These are phyloP conservation scores for Agrotis ipsilon DNA, from an alignment of 2,888 invertebrate genomes.

Conservation along the genomic window DNA sequence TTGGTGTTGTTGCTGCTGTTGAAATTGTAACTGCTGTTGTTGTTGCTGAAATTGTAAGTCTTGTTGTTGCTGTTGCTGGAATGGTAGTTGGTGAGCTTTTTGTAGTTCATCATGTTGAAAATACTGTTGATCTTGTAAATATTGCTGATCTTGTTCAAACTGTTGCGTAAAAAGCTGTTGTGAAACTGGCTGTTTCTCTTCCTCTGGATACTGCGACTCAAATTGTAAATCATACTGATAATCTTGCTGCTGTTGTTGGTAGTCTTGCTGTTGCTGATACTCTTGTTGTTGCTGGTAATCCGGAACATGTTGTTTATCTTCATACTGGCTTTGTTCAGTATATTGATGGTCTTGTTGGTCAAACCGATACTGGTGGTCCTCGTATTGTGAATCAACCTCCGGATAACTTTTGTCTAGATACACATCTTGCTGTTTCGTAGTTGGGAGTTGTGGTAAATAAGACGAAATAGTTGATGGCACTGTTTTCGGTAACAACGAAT, in stretches of 20 bases:
- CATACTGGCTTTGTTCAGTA: constrained; percentile 68
- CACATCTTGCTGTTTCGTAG: constrained; percentile 78
- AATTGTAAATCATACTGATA: constrained; percentile 62
- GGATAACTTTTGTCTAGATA: constrained; percentile 78
- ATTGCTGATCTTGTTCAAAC: constrained; percentile 70
- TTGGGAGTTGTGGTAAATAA: constrained; percentile 80
- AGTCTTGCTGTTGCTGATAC: constrained; percentile 58
- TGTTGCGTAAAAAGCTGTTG: constrained; percentile 68
- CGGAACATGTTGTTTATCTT: constrained; percentile 61
- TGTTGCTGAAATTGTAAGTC: constrained; percentile 65
- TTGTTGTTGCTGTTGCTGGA: constrained; percentile 69
- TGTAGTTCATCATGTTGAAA: constrained; percentile 70
- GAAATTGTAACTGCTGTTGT: constrained; percentile 67
- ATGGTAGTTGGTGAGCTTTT: constrained; percentile 70
- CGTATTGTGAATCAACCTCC: constrained; percentile 75
- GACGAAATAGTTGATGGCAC: constrained; percentile 79
- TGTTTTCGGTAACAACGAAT: constrained; percentile 79
- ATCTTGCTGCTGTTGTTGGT: constrained; percentile 59
- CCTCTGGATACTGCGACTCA: constrained; percentile 69
- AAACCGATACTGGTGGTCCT: constrained; percentile 71
- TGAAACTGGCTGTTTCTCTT: constrained; percentile 70
- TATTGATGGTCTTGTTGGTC: constrained; percentile 67
- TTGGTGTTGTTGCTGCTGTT: constrained; percentile 70
- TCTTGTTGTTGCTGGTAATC: constrained; percentile 58
- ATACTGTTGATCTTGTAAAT: constrained; percentile 74